A percentile compares a stretch with the other conserved stretches of the same genome.
Conservation (phyloP, 2,888 invertebrate genomes). For the Tipula unca region DNA sequence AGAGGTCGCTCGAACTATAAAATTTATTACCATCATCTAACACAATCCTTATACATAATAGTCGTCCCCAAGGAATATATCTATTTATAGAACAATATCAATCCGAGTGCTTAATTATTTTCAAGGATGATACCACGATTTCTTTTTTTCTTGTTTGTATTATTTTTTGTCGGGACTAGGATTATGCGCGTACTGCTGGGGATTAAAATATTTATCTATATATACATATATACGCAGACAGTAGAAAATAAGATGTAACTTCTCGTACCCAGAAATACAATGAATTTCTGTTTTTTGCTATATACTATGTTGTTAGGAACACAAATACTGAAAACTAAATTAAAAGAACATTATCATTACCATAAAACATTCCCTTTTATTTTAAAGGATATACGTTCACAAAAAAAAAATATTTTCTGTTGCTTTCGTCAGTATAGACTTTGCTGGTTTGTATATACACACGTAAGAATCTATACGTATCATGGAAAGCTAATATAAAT, state of each 20-base stretch:
- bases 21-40: too few relatives aligned
- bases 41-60: too few relatives aligned
- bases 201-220: slow-evolving; percentile 1
- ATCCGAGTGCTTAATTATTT: not conserved
- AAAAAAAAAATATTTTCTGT: not conserved
- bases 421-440: not conserved
- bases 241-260: not conserved
- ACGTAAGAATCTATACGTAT: not conserved
- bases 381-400: not conserved
- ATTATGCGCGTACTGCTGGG: not conserved
- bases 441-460: not conserved
- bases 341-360: slow-evolving; percentile 8
- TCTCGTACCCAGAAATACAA: not conserved
- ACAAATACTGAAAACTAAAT: not conserved
- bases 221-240: not conserved
- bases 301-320: not conserved
- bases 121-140: not conserved
- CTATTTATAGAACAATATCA: too few relatives aligned
- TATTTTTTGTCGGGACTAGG: not conserved
- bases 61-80: too few relatives aligned
- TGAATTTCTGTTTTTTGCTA: not conserved
- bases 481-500: not conserved
- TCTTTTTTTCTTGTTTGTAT: not conserved
- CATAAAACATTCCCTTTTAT: not conserved
- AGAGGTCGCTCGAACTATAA: too few relatives aligned